A percentile compares a stretch with the other conserved stretches of the same genome.
Conservation (phyloP, 2,888 invertebrate species). For the Harpalus rubripes region DNA sequence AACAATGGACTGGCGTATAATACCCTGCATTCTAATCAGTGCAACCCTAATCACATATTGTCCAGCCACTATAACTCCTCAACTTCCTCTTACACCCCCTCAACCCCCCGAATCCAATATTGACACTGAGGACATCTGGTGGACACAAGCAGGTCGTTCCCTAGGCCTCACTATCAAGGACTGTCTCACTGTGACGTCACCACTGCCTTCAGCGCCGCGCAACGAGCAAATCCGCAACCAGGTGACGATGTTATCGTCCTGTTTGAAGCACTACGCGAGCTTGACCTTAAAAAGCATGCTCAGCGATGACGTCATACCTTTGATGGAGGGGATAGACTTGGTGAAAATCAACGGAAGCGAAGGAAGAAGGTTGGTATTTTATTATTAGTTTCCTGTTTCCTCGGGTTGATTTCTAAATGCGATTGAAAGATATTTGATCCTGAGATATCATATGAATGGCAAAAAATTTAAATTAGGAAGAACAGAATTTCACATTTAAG, state of each 20-base stretch:
- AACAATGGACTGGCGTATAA: conserved; percentile 50
- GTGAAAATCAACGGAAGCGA: conserved; percentile 50
- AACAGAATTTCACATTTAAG: not conserved
- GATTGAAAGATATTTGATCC: conserved; percentile 31
- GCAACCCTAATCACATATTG: conserved; percentile 19
- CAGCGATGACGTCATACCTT: conserved; percentile 56
- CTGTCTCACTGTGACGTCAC: conserved; percentile 43
- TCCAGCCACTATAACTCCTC: not conserved
- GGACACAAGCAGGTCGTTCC: conserved; percentile 55
- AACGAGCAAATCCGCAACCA: conserved; percentile 37
- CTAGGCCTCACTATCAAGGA: conserved; percentile 46
- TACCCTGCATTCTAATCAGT: conserved; percentile 19
- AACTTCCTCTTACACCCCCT: not conserved
- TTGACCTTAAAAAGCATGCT: conserved; percentile 16
- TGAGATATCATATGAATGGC: not conserved
- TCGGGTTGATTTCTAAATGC: conserved; percentile 11
- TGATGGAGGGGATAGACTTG: conserved; percentile 54
- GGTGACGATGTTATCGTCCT: conserved; percentile 38
- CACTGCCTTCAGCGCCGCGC: conserved; percentile 5
- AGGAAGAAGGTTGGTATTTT: conserved; percentile 44
- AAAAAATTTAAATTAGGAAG: too few species aligned
- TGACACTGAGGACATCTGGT: conserved; percentile 58
- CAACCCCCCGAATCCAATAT: not conserved
- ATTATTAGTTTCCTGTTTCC: conserved; percentile 18
- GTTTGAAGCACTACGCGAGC: conserved; percentile 44